These are phyloP conservation scores for Ceyx cyanopectus DNA, from an alignment of 2,113 vertebrate species.

Conservation along the genomic window DNA sequence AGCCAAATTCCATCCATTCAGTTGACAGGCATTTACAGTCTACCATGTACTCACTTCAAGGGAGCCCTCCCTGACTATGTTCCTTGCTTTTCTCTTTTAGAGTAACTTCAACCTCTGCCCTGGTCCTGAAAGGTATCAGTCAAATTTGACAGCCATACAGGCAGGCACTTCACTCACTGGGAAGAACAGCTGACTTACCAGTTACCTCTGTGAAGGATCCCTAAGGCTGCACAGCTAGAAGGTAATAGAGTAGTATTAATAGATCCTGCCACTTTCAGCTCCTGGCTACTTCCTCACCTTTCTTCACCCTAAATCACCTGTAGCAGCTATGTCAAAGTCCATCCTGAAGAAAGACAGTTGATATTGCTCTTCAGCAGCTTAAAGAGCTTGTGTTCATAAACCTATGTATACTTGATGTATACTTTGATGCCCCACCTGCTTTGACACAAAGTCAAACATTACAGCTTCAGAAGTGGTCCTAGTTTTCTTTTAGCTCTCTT, in stretches of 20 bases:
- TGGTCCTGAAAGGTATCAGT: background rate
- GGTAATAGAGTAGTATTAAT: background rate
- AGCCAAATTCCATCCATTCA: too few relatives aligned
- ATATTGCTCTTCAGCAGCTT: background rate
- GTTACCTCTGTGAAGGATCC: background rate
- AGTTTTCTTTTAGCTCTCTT: background rate
- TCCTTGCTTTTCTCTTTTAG: too few relatives aligned
- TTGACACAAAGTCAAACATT: background rate
- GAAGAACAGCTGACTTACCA: background rate
- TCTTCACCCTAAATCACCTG: background rate
- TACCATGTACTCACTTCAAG: too few relatives aligned
- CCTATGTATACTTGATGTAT: background rate
- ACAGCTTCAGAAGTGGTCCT: background rate
- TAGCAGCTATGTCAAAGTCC: background rate
- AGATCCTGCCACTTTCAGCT: background rate
- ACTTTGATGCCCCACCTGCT: background rate
- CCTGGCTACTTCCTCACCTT: background rate
- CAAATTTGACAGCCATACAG: background rate
- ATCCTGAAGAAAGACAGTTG: background rate
- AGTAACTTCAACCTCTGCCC: too few relatives aligned
- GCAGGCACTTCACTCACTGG: background rate
- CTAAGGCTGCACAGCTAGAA: background rate
- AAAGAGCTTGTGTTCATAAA: background rate
- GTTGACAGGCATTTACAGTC: too few relatives aligned
- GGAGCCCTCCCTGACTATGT: too few relatives aligned